These are phyloP conservation scores for Lordiphosa andalusiaca DNA, from an alignment of 2,888 invertebrate genomes.

Conservation along the genomic window DNA sequence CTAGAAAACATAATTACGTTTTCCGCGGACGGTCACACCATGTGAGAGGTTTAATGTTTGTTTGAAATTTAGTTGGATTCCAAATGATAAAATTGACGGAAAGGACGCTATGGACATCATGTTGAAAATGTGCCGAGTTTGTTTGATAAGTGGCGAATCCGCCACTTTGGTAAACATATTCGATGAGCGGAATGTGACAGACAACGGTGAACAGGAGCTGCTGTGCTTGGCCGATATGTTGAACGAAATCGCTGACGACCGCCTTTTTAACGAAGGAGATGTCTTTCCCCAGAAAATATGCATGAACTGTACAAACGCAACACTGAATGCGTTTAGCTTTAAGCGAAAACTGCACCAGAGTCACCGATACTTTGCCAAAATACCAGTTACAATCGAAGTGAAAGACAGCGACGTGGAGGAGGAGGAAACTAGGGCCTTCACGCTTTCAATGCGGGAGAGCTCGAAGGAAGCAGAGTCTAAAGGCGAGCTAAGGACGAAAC, in stretches of 20 bases:
- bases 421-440: too few relatives aligned
- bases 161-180: constrained; percentile 13
- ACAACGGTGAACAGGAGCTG: neutral
- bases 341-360: constrained; percentile 3
- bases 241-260: constrained; percentile 10
- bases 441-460: too few relatives aligned
- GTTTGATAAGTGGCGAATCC: constrained; percentile 7
- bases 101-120: neutral
- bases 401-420: neutral
- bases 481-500: neutral
- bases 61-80: too few relatives aligned
- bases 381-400: neutral
- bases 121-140: constrained; percentile 16
- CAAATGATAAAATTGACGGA: too few relatives aligned
- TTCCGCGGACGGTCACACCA: too few relatives aligned
- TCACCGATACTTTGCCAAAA: constrained; percentile 4
- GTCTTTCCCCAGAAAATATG: constrained; percentile 13
- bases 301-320: constrained; percentile 3
- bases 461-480: too few relatives aligned
- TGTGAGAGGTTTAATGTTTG: too few relatives aligned
- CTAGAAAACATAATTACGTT: too few relatives aligned
- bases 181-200: neutral
- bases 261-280: neutral
- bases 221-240: constrained; percentile 13
- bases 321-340: constrained; percentile 6